Evolutionary conservation across 2,113 vertebrate genomes (phyloP).

Genomic region (Elephantulus edwardii): DNA sequence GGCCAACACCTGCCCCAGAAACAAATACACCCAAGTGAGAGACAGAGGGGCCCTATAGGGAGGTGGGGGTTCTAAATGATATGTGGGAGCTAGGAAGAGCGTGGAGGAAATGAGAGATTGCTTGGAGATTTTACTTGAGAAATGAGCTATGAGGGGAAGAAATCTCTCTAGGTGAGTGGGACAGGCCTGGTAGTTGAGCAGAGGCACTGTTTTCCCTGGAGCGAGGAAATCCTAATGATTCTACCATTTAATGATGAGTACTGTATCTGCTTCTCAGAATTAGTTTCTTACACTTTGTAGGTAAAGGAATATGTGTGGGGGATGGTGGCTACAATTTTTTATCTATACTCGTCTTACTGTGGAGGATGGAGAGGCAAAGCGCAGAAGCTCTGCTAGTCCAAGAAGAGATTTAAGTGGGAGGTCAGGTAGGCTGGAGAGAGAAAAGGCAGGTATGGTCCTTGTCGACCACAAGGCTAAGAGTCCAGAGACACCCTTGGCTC

Average conservation of each 20-base stretch:
- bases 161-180: not conserved
- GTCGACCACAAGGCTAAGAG: not conserved
- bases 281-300: not conserved
- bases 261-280: not conserved
- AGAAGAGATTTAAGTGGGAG: not conserved
- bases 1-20: conserved; percentile 65
- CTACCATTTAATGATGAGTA: not conserved
- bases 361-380: not conserved
- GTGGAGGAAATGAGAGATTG: not conserved
- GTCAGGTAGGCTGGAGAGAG: not conserved
- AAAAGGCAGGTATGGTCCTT: not conserved
- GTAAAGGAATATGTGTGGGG: not conserved
- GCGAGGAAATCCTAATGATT: not conserved
- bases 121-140: not conserved
- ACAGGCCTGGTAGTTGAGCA: not conserved
- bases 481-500: not conserved
- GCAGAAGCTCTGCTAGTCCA: not conserved
- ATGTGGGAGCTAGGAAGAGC: not conserved
- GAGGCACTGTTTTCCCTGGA: not conserved
- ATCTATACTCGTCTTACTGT: not conserved
- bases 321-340: not conserved
- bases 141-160: accelerated
- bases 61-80: not conserved
- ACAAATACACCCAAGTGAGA: conserved; percentile 79
- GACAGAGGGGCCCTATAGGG: not conserved